Evolutionary conservation across 2,113 vertebrate species (phyloP).

Genomic region (Oceanites oceanicus): DNA sequence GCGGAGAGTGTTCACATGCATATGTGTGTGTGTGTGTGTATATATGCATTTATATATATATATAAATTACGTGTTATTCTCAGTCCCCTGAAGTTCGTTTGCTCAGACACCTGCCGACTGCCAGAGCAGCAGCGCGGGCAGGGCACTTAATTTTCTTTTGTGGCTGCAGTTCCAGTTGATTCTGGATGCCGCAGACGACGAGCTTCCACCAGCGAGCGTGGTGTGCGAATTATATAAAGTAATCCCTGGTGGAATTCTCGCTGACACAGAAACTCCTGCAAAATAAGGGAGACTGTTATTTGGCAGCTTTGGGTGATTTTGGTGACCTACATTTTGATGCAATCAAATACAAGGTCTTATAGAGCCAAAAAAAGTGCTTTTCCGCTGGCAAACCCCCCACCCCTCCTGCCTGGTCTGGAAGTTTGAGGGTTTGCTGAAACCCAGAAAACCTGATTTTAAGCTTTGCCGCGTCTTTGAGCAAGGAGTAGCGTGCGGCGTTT

Average conservation of each 20-base stretch:
- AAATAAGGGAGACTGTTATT: too few species aligned
- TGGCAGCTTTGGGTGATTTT: background rate
- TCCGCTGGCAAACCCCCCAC: background rate
- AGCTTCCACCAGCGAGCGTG: background rate
- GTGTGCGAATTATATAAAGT: fast-evolving
- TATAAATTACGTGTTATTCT: background rate
- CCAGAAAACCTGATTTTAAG: background rate
- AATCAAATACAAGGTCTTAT: background rate
- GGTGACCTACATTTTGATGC: background rate
- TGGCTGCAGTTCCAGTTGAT: background rate
- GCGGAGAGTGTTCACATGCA: background rate
- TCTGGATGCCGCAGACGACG: too few species aligned
- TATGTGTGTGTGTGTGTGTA: too few species aligned
- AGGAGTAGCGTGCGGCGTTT: background rate
- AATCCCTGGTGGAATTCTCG: too few species aligned
- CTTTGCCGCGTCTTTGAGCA: background rate
- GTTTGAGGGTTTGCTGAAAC: background rate
- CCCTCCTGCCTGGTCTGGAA: background rate
- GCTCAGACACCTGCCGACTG: background rate
- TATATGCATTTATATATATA: background rate
- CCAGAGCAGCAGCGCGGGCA: background rate
- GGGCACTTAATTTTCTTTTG: too few species aligned
- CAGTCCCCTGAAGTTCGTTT: background rate
- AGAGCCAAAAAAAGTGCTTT: background rate
- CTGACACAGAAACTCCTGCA: too few species aligned